Evolutionary conservation across 2,113 vertebrate genomes (phyloP).

Genomic region (Nothoprocta pentlandii): DNA sequence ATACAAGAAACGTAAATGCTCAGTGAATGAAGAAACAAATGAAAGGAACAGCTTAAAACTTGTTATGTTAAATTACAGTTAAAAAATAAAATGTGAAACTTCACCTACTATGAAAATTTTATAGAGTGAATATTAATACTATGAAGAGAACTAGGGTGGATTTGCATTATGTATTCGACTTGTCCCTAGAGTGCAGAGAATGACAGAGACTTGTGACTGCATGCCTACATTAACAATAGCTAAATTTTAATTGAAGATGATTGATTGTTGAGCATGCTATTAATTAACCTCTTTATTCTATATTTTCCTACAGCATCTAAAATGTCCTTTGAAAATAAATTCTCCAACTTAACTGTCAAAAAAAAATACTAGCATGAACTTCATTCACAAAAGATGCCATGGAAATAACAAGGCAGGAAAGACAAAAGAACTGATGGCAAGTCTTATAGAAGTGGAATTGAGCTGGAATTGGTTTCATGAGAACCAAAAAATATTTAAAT

Average conservation of each 20-base stretch:
- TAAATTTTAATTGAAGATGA: slow-evolving; percentile 58
- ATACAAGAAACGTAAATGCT: neutral
- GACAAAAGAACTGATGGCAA: neutral
- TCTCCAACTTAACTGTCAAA: neutral
- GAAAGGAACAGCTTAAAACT: neutral
- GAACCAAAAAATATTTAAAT: neutral
- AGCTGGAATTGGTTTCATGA: neutral
- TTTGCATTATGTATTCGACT: slow-evolving; percentile 71
- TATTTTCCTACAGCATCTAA: slow-evolving; percentile 29
- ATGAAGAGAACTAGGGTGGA: slow-evolving; percentile 45
- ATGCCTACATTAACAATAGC: slow-evolving; percentile 1
- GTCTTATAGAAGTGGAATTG: neutral
- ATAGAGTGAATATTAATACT: slow-evolving; percentile 65
- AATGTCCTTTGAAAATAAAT: slow-evolving; percentile 15
- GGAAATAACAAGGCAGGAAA: neutral
- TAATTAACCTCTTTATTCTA: slow-evolving; percentile 51
- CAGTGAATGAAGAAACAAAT: neutral
- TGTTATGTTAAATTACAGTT: neutral
- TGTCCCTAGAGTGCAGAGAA: slow-evolving; percentile 41
- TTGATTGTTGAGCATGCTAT: slow-evolving; percentile 50
- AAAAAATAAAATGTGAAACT: slow-evolving; percentile 46
- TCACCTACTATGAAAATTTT: slow-evolving; percentile 61
- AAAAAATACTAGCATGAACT: neutral
- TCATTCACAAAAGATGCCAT: neutral
- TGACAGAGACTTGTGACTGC: slow-evolving; percentile 53